Evolutionary conservation across 2,888 invertebrate species (phyloP).

Genomic region (Camptogramma bilineatum): DNA sequence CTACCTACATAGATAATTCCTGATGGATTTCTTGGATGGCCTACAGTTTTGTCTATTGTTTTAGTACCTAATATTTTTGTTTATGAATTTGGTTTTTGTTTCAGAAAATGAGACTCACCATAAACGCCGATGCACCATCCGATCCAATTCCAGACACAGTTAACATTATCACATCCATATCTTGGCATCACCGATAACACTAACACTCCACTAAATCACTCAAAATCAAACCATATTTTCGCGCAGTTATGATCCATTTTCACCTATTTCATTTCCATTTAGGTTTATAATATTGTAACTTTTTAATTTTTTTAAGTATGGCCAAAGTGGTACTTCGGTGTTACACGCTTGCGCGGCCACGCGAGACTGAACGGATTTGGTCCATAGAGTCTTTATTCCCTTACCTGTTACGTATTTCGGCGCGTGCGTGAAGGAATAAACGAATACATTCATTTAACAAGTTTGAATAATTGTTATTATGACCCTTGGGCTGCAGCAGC

Average conservation of each 20-base stretch:
- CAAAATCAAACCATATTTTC: constrained; percentile 27
- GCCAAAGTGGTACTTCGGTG: constrained; percentile 40
- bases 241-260: constrained; percentile 35
- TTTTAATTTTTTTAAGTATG: constrained; percentile 48
- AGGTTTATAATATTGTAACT: constrained; percentile 47
- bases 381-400: constrained; percentile 50
- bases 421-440: constrained; percentile 64
- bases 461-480: constrained; percentile 56
- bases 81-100: too few species aligned
- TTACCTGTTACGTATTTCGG: constrained; percentile 68
- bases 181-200: constrained; percentile 76
- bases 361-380: constrained; percentile 66
- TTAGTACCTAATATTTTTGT: too few species aligned
- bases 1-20: too few species aligned
- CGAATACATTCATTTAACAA: constrained; percentile 47
- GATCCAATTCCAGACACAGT: constrained; percentile 78
- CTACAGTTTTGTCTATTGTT: too few species aligned
- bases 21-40: too few species aligned
- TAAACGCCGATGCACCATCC: constrained; percentile 68
- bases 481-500: constrained; percentile 1
- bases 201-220: constrained; percentile 35
- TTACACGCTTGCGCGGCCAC: constrained; percentile 69
- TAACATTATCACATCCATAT: constrained; percentile 78
- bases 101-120: constrained; percentile 61
- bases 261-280: constrained; percentile 23